Percentiles rank a stretch among this genome's conserved stretches.
Conservation (phyloP, 2,888 invertebrate species). For the Melieria crassipennis region DNA sequence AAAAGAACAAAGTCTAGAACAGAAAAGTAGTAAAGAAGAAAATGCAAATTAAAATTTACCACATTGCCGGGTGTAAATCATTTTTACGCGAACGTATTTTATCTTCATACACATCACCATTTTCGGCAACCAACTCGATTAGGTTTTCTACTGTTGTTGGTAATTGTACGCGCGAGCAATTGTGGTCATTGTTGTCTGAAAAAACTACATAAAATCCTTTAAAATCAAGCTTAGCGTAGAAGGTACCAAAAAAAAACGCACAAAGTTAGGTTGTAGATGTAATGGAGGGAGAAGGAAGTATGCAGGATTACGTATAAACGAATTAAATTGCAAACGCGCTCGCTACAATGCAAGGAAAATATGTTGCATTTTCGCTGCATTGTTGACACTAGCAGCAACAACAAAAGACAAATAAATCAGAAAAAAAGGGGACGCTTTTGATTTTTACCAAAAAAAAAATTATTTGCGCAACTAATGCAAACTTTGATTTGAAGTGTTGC, state of each 20-base stretch:
- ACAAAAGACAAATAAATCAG: neutral
- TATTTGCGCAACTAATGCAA: constrained; percentile 13
- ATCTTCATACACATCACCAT: constrained; percentile 75
- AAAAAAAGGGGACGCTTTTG: neutral
- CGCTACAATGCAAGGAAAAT: constrained; percentile 18
- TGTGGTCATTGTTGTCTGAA: constrained; percentile 64
- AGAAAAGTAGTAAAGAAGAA: no score
- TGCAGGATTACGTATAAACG: neutral
- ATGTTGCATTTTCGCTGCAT: constrained; percentile 8
- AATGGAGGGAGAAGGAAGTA: no score
- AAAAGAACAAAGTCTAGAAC: no score
- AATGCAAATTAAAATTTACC: constrained; percentile 55
- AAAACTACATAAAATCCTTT: constrained; percentile 67
- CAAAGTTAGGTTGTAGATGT: neutral
- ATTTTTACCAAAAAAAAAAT: neutral
- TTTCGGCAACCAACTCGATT: constrained; percentile 71
- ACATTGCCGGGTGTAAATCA: constrained; percentile 65
- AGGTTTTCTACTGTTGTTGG: constrained; percentile 69
- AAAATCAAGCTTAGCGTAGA: constrained; percentile 57
- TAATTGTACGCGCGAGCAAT: constrained; percentile 58
- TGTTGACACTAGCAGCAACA: constrained; percentile 11
- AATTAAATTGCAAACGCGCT: neutral
- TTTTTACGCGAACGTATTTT: constrained; percentile 68
- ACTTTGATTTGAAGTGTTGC: constrained; percentile 6
- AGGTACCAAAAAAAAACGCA: constrained; percentile 25